Evolutionary conservation across 2,888 invertebrate genomes (phyloP).

Genomic region (Sepioteuthis lessoniana): DNA sequence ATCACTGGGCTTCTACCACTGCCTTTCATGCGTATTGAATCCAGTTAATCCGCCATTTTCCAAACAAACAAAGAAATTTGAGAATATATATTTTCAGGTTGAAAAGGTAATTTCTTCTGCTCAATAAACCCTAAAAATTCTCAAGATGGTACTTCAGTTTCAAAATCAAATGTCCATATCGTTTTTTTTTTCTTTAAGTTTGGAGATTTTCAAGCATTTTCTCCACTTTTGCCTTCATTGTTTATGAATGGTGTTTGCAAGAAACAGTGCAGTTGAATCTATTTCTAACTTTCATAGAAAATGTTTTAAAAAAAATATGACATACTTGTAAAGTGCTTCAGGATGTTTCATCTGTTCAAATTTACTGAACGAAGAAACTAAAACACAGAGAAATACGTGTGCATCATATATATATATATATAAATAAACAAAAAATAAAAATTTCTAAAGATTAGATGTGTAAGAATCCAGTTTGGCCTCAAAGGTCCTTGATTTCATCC

Average conservation of each 20-base stretch:
- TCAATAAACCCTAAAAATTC: slow-evolving; percentile 15
- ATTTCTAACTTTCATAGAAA: background rate
- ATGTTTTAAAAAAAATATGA: background rate
- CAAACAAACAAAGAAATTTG: too few relatives aligned
- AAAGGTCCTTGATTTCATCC: too few relatives aligned
- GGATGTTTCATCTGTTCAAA: background rate
- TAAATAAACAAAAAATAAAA: too few relatives aligned
- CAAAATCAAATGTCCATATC: background rate
- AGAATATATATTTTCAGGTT: too few relatives aligned
- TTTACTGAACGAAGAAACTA: background rate
- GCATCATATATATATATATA: too few relatives aligned
- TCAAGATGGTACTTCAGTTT: background rate
- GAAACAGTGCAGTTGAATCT: background rate
- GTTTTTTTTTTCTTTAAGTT: background rate
- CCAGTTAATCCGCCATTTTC: too few relatives aligned
- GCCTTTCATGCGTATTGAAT: too few relatives aligned
- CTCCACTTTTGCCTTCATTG: background rate
- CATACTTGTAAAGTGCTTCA: background rate
- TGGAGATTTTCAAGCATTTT: background rate
- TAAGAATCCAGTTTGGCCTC: too few relatives aligned
- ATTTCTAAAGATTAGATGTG: too few relatives aligned
- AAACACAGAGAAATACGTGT: too few relatives aligned
- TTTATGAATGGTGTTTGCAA: background rate
- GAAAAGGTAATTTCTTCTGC: background rate
- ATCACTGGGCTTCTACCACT: too few relatives aligned